These are phyloP conservation scores for Julus scandinavius DNA, from an alignment of 2,888 invertebrate species.

Conservation along the genomic window DNA sequence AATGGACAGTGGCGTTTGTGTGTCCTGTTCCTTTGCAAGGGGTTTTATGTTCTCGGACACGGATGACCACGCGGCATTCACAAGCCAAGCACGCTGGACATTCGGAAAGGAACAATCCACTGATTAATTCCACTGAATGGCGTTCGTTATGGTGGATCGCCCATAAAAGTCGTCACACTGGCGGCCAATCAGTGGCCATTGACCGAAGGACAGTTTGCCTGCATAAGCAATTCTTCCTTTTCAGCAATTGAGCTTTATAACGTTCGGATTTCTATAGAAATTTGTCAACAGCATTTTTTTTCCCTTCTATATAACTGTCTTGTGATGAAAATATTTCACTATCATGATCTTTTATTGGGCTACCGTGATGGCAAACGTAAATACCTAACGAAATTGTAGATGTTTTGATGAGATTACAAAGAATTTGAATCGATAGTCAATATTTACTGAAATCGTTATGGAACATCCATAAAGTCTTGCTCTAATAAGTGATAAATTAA, in stretches of 20 bases:
- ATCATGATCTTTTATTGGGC: background rate
- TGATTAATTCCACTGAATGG: conserved; percentile 32
- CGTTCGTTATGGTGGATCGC: background rate
- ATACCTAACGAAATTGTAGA: background rate
- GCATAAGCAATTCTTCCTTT: background rate
- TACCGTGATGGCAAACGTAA: background rate
- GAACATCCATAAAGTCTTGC: too few relatives aligned
- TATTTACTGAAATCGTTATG: too few relatives aligned
- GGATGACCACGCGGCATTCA: conserved; percentile 31
- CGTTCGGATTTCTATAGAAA: background rate
- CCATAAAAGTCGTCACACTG: conserved; percentile 23
- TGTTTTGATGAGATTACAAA: too few relatives aligned
- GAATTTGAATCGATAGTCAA: too few relatives aligned
- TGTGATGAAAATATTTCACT: background rate
- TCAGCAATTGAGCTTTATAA: background rate
- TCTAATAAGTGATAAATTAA: too few relatives aligned
- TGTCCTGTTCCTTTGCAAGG: conserved; percentile 1
- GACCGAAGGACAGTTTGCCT: background rate
- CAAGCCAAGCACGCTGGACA: background rate
- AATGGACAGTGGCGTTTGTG: conserved; percentile 26
- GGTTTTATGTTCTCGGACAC: conserved; percentile 35
- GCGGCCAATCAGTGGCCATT: conserved; percentile 26
- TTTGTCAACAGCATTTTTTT: background rate
- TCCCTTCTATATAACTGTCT: too few relatives aligned
- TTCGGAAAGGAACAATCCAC: conserved; percentile 29